These are phyloP conservation scores for Thelaira solivaga DNA, from an alignment of 2,888 invertebrate genomes.

Conservation along the genomic window DNA sequence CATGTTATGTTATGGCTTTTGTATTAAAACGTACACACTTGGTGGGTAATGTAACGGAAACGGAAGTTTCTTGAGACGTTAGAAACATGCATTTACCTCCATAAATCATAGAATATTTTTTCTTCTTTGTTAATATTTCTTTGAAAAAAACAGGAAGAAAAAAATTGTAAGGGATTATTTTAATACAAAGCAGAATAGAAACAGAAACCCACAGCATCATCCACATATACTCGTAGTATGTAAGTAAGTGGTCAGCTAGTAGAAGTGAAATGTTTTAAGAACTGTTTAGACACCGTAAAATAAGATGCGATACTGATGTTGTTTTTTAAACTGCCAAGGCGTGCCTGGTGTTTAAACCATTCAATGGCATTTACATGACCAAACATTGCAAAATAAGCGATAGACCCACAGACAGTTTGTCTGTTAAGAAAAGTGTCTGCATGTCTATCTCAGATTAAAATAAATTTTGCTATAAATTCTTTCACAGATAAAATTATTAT, in stretches of 20 bases:
- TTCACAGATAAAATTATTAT: slow-evolving; percentile 33
- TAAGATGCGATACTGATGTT: too few relatives aligned
- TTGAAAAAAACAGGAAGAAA: neutral
- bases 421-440: too few relatives aligned
- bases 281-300: neutral
- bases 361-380: slow-evolving; percentile 16
- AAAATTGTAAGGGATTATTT: slow-evolving; percentile 3
- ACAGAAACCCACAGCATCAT: too few relatives aligned
- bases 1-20: neutral
- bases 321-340: neutral
- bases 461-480: neutral
- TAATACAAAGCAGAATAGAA: slow-evolving; percentile 10
- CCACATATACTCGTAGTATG: too few relatives aligned
- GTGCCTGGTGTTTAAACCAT: slow-evolving; percentile 22
- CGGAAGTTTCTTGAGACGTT: slow-evolving; percentile 46
- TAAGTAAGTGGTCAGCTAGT: neutral
- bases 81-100: slow-evolving; percentile 44
- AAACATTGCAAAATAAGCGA: neutral
- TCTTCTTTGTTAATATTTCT: neutral
- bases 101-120: slow-evolving; percentile 43
- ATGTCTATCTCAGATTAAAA: neutral
- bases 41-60: slow-evolving; percentile 32
- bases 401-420: neutral
- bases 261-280: neutral
- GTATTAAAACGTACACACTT: too few relatives aligned